Conservation (phyloP, 2,113 vertebrate species). For the Xerus inauris region DNA sequence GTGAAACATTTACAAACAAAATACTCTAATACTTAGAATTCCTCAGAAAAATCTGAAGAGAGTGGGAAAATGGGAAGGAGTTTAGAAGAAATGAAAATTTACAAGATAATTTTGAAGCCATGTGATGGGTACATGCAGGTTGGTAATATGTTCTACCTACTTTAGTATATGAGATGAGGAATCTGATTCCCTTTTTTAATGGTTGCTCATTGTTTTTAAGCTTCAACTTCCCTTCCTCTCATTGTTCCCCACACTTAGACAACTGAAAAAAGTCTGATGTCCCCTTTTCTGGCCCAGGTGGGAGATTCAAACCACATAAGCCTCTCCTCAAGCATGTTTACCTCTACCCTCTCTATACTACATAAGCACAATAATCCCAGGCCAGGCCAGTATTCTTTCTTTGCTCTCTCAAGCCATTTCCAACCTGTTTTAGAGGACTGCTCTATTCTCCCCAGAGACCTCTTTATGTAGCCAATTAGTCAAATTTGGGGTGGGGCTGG, state of each 20-base stretch:
- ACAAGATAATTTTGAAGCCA: not conserved
- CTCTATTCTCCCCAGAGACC: not conserved
- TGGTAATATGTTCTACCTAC: not conserved
- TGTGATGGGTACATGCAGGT: not conserved
- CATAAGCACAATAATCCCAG: not conserved
- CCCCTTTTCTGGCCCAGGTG: not conserved
- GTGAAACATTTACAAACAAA: conserved; percentile 28
- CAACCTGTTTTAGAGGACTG: not conserved
- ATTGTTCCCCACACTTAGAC: not conserved
- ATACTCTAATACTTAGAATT: not conserved
- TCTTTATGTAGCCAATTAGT: not conserved
- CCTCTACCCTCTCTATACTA: accelerated
- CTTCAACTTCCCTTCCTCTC: not conserved
- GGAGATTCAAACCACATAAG: not conserved
- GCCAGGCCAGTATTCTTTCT: not conserved
- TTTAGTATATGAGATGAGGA: not conserved
- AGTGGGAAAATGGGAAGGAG: not conserved
- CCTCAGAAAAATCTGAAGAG: not conserved
- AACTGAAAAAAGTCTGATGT: not conserved
- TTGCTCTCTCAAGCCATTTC: not conserved
- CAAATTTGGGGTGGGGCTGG: not conserved
- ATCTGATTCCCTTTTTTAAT: not conserved
- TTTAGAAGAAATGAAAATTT: not conserved
- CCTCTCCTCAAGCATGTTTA: not conserved
- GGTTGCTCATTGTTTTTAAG: not conserved